Conservation (phyloP, 2,888 invertebrate genomes). For the Trichogramma dendrolimi region DNA sequence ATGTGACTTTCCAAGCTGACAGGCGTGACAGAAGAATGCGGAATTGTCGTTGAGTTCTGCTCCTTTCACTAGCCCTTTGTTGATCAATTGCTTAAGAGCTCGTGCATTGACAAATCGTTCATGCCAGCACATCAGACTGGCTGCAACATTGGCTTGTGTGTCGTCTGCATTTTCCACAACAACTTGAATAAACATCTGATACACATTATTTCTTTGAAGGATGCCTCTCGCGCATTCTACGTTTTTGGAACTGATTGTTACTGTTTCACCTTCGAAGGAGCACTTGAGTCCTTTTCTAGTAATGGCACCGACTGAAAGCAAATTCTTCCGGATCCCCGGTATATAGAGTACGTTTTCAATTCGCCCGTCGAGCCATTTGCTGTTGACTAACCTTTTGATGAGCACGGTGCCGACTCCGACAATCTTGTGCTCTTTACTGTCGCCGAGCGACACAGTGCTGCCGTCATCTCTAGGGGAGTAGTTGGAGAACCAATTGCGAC, state of each 20-base stretch:
- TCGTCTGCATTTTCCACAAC: not conserved
- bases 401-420: too few species aligned
- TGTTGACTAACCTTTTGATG: too few species aligned
- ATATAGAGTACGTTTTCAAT: too few species aligned
- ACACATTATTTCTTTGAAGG: constrained; percentile 30
- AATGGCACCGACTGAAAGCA: constrained; percentile 35
- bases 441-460: too few species aligned
- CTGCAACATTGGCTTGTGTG: constrained; percentile 14
- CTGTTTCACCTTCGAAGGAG: constrained; percentile 17
- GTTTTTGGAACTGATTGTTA: constrained; percentile 13
- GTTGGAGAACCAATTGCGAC: too few species aligned
- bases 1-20: constrained; percentile 33
- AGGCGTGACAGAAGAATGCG: constrained; percentile 32
- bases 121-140: constrained; percentile 23
- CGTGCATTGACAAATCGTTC: constrained; percentile 26
- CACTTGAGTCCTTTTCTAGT: constrained; percentile 26
- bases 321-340: too few species aligned
- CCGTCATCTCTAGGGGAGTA: too few species aligned
- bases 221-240: constrained; percentile 24
- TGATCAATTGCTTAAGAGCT: constrained; percentile 5
- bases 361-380: too few species aligned
- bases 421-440: too few species aligned
- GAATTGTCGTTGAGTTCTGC: constrained; percentile 11
- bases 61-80: constrained; percentile 9
- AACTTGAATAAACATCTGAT: constrained; percentile 29